Evolutionary conservation across 2,888 invertebrate genomes (phyloP).

Genomic region (Ectropis crepuscularia): DNA sequence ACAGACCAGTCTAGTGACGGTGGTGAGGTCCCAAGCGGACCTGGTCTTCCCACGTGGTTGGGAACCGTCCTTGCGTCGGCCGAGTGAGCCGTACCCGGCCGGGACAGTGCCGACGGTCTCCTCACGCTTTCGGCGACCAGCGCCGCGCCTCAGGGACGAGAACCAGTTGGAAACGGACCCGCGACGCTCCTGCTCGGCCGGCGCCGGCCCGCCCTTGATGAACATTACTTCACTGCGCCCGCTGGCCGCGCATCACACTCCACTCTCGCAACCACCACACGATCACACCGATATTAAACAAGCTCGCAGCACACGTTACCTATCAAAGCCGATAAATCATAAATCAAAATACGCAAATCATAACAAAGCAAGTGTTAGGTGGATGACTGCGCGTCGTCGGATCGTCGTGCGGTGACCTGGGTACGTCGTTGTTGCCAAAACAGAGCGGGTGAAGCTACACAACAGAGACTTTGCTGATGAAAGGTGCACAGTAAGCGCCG

Average conservation of each 20-base stretch:
- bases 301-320: conserved; percentile 69
- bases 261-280: conserved; percentile 63
- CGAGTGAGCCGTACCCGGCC: conserved; percentile 80
- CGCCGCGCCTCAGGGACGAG: conserved; percentile 89
- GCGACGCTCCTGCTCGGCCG: conserved; percentile 85
- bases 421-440: conserved; percentile 65
- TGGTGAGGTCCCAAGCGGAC: conserved; percentile 86
- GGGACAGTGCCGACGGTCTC: conserved; percentile 65
- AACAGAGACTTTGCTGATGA: conserved; percentile 59
- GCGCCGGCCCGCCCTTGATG: conserved; percentile 78
- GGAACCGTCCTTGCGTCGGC: conserved; percentile 77
- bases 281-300: conserved; percentile 63
- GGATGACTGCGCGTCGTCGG: conserved; percentile 68
- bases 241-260: conserved; percentile 75
- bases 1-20: conserved; percentile 85
- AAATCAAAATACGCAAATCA: conserved; percentile 58
- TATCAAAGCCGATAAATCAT: conserved; percentile 65
- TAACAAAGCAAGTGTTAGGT: conserved; percentile 74
- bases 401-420: conserved; percentile 52
- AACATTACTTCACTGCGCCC: conserved; percentile 79
- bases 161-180: conserved; percentile 92
- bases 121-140: conserved; percentile 75
- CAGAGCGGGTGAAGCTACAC: conserved; percentile 70
- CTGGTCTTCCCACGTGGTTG: conserved; percentile 79
- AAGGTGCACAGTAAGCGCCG: conserved; percentile 69